Evolutionary conservation across 1,140 invertebrate genomes (phyloP), one percentile per base, ranked within the genome.

Genomic region (Micrasema longulum): DNA sequence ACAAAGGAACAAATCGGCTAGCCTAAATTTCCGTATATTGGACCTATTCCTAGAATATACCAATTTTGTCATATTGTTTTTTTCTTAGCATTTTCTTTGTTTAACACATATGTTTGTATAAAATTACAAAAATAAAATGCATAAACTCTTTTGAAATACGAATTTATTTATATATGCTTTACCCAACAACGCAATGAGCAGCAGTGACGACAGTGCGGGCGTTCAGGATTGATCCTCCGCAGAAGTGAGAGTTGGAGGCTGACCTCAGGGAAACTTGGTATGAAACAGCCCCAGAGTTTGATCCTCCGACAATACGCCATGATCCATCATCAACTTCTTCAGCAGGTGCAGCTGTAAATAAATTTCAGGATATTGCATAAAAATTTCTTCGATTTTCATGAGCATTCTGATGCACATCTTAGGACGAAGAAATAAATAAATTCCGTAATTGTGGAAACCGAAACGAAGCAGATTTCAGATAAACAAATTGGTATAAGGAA

Each of bases 161-260:
- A n/a, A n/a, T 31, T 31, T 31, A 4, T 31, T 7, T 31, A 31
- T 4, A 31, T 31, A 31, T 23, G 14, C 76, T 79, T 79, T 78
- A 84, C 82, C 80, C 77, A 38, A 79, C 72, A 76, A 86, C 78
- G 55, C 86, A 87, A 75, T 87, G 86, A 10, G 85, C 85, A 1
- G 86, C 86, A 1, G 86, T 87, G 16, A 87, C 50, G 11, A 87
- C 77, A 76, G 83, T 86, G 60, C 80, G 78, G 3, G 77, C 66
- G 67, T 77, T 82, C 50, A 87, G 72, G 20, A 88, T 85, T 16
- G 84, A 79, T 2, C 86, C 86, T 7, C 86, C 86, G 71, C 86
- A 88, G 74, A 83, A 83, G 68, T 87, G 86, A 0, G 78, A 79
- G 55, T 81, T 80, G 11, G 76, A 76, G 1, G 75, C 0, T 55